Evolutionary conservation across 2,888 invertebrate species (phyloP).

Genomic region (Ommatoiulus sabulosus): DNA sequence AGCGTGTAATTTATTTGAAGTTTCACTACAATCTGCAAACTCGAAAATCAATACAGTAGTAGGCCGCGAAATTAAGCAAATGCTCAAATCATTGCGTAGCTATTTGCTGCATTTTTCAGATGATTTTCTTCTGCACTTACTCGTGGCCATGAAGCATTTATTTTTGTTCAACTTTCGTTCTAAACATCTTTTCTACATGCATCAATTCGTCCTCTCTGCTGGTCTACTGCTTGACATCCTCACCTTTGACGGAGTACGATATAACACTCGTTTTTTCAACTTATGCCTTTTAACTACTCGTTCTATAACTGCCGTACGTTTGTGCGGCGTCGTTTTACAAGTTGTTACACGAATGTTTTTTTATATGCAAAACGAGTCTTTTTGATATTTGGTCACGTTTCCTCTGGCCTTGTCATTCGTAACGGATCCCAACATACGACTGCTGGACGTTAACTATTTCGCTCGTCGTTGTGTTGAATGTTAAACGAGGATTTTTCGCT

Average conservation of each 20-base stretch:
- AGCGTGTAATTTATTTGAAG: too few species aligned
- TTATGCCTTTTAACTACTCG: background rate
- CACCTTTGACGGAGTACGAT: background rate
- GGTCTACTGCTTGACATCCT: background rate
- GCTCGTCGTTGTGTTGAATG: background rate
- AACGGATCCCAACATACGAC: background rate
- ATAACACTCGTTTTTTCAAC: slow-evolving; percentile 2
- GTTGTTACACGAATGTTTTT: background rate
- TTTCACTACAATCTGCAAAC: too few species aligned
- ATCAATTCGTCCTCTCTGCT: background rate
- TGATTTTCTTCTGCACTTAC: background rate
- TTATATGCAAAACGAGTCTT: background rate
- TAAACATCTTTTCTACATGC: background rate
- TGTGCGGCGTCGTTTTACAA: background rate
- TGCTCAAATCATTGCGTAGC: background rate
- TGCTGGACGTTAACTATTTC: background rate
- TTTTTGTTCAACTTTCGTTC: background rate
- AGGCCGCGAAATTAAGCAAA: background rate
- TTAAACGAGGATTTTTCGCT: background rate
- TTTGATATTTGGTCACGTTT: background rate
- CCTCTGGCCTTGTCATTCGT: slow-evolving; percentile 3
- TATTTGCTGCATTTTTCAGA: background rate
- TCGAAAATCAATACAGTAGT: too few species aligned
- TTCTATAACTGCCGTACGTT: background rate
- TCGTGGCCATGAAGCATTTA: background rate